A percentile compares a stretch with the other conserved stretches of the same genome.
Evolutionary conservation across 2,797 vertebrate species (phyloP).

Genomic region (Mus minutoides): DNA sequence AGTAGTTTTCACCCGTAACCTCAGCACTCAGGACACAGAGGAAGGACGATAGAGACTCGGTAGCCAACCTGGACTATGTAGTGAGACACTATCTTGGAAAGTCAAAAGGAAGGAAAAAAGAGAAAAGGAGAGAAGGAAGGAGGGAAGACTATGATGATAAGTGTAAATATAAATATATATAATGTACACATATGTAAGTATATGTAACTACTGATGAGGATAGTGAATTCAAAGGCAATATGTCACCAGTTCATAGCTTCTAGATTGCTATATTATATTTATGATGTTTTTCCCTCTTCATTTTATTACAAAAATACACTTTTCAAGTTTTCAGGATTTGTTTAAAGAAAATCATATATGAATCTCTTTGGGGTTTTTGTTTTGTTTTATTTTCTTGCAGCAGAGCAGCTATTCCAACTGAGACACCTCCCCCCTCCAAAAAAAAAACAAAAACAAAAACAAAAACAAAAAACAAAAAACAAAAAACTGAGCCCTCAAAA

Average conservation of each 20-base stretch:
- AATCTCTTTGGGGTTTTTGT: not conserved
- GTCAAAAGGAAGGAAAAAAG: not conserved
- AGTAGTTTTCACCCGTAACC: not conserved
- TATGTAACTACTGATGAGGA: not conserved
- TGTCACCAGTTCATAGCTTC: not conserved
- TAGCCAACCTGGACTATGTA: not conserved
- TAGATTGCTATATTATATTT: not conserved
- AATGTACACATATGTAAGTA: too few species aligned
- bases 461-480: too few species aligned
- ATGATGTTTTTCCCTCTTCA: not conserved
- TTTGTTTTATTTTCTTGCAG: not conserved
- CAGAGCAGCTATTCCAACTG: conserved; percentile 12
- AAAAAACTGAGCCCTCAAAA: not conserved
- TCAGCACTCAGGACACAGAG: not conserved
- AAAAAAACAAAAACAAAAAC: too few species aligned
- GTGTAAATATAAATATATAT: not conserved
- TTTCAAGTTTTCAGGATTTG: not conserved
- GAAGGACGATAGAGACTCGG: not conserved
- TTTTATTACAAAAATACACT: not conserved
- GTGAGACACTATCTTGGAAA: not conserved
- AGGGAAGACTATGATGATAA: not conserved
- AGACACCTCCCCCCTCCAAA: not conserved
- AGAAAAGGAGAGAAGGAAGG: not conserved
- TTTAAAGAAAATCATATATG: not conserved
- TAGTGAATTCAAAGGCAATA: not conserved